Conservation (phyloP, 2,888 invertebrate species). For the Parapristionchus giblindavisi region DNA sequence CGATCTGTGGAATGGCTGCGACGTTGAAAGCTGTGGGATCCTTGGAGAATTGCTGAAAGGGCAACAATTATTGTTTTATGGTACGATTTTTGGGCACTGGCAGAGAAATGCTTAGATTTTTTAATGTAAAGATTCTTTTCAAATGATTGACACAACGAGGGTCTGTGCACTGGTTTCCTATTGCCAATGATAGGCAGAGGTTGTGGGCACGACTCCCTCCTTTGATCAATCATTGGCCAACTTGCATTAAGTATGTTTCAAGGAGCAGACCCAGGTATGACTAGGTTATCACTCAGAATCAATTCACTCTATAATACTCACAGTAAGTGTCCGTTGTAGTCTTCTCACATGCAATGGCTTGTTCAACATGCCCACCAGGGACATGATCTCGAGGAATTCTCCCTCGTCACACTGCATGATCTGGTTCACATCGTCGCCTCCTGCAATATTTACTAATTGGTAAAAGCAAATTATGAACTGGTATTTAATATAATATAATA, state of each 20-base stretch:
- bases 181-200: too few relatives aligned
- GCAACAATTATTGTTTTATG: background rate
- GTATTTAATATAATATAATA: too few relatives aligned
- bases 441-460: too few relatives aligned
- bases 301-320: constrained; percentile 5
- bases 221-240: too few relatives aligned
- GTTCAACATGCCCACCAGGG: constrained; percentile 96
- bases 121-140: too few relatives aligned
- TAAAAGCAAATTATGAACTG: too few relatives aligned
- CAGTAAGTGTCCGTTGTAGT: constrained; percentile 76
- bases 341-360: constrained; percentile 97
- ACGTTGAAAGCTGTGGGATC: constrained; percentile 57
- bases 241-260: background rate
- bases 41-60: constrained; percentile 64
- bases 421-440: constrained; percentile 98
- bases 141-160: too few relatives aligned
- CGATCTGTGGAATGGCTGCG: constrained; percentile 61
- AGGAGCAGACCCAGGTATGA: background rate
- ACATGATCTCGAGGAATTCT: constrained; percentile 99
- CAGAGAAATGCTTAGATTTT: too few relatives aligned
- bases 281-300: background rate
- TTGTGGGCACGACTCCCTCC: too few relatives aligned
- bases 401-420: constrained; percentile 97
- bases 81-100: too few relatives aligned
- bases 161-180: too few relatives aligned